Evolutionary conservation across 2,113 vertebrate species (phyloP).

Genomic region (Scatophagus argus): DNA sequence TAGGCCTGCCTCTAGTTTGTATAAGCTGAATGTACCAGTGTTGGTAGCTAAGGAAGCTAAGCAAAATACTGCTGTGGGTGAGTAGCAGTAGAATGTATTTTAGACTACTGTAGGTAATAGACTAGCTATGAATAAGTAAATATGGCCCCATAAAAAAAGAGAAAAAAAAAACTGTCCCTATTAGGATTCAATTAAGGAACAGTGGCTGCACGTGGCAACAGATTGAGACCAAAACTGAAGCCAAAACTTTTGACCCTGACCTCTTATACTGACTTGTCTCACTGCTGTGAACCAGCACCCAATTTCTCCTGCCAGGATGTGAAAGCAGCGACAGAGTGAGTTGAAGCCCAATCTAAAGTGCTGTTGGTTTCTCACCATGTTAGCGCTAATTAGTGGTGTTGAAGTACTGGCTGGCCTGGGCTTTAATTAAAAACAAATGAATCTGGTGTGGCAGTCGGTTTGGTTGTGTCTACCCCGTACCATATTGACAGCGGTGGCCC

Average conservation of each 20-base stretch:
- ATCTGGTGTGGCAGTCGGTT: background rate
- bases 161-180: no score
- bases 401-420: constrained; percentile 6
- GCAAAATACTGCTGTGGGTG: no score
- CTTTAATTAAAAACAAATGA: constrained; percentile 21
- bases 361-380: constrained; percentile 28
- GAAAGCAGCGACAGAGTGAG: constrained; percentile 16
- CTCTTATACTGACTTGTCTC: background rate
- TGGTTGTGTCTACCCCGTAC: background rate
- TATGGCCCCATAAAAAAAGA: no score
- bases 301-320: background rate
- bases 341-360: constrained; percentile 8
- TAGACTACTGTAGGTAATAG: no score
- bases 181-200: background rate
- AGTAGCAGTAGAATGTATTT: no score
- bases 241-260: background rate
- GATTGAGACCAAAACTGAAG: constrained; percentile 20
- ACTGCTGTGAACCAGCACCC: background rate
- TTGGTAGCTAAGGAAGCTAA: no score
- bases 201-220: constrained; percentile 7
- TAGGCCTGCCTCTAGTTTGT: no score
- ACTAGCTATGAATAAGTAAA: no score
- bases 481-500: background rate
- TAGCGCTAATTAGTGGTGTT: constrained; percentile 36
- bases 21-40: no score